These are phyloP conservation scores for Caenorhabditis latens DNA, from an alignment of 1,140 invertebrate genomes.

Conservation along the genomic window DNA sequence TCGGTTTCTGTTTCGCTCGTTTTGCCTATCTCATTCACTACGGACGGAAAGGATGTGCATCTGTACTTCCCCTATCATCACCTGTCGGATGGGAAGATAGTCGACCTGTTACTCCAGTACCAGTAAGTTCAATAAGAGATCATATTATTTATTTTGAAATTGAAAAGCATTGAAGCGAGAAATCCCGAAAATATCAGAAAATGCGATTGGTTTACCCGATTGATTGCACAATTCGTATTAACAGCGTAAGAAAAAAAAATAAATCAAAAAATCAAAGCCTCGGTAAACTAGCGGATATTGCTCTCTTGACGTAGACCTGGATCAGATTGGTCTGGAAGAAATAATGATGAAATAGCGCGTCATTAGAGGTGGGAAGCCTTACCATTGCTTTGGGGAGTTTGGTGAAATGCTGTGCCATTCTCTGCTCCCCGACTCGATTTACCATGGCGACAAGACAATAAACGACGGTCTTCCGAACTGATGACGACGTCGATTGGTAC, in stretches of 20 bases:
- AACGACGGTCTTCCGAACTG: slow-evolving; percentile 45
- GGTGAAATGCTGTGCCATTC: slow-evolving; percentile 44
- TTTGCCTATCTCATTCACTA: slow-evolving; percentile 28
- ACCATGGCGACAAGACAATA: slow-evolving; percentile 47
- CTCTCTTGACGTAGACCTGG: slow-evolving; percentile 47
- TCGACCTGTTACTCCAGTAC: slow-evolving; percentile 39
- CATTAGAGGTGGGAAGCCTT: slow-evolving; percentile 4
- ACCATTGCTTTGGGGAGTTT: slow-evolving; percentile 40
- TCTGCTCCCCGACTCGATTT: slow-evolving; percentile 38
- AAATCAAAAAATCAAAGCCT: neutral
- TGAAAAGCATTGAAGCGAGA: neutral
- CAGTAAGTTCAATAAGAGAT: slow-evolving; percentile 1
- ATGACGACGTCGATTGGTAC: slow-evolving; percentile 48
- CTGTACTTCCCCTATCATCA: neutral
- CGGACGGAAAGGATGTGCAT: neutral
- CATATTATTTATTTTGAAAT: slow-evolving; percentile 2
- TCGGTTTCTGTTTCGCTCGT: slow-evolving; percentile 30
- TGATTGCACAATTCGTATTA: no score
- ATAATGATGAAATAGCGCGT: neutral
- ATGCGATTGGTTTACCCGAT: no score
- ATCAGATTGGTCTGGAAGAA: slow-evolving; percentile 36
- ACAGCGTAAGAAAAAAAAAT: no score
- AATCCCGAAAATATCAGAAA: neutral
- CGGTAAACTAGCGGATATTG: slow-evolving; percentile 23
- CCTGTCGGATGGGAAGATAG: slow-evolving; percentile 30